Base-by-base conservation (phyloP, 2,888 invertebrate species). In the Caprella mutica region DNA sequence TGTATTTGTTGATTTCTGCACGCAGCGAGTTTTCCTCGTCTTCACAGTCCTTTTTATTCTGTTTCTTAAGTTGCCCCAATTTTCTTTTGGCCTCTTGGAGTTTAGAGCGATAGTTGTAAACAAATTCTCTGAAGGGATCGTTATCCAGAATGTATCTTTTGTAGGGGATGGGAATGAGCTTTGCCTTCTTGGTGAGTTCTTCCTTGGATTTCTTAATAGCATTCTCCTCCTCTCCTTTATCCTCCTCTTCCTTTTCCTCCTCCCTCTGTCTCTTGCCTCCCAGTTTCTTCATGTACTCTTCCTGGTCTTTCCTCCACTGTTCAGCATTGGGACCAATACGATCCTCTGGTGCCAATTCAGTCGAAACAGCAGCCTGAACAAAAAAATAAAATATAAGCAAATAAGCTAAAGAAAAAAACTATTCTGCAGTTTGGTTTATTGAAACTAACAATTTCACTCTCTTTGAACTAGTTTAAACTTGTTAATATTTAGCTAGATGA, bases 321-420 rank as follows among this genome's bases (percentile, higher is more conserved):
- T 26, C 46, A 2, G 46, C 46, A 29, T 46, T 46, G 24, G 46
- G 46, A 23, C 46, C 46, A 24, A 46, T 46, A 17, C 46, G 26
- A 6, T 46, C 46, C 46, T 23, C 27, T 4, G 46, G 46, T 26
- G 46, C 46, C 17, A 21, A 19, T n/a, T n/a, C 5, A n/a, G 27
- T 17, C 1, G 27, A 26, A 14, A 24, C 2, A n/a, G 46, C 46
- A 1, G 46, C 46, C 44, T 44, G 44, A 4, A n/a, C n/a, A n/a
- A n/a, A n/a, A n/a, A n/a, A n/a, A n/a, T n/a, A n/a, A n/a, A n/a
- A n/a, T n/a, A n/a, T n/a, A n/a, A n/a, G n/a, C n/a, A n/a, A n/a
- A n/a, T n/a, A n/a, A n/a, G n/a, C n/a, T n/a, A n/a, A n/a, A n/a
- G n/a, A n/a, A n/a, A n/a, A n/a, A n/a, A n/a, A n/a, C n/a, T n/a